These are phyloP conservation scores for Octodon degus DNA, from an alignment of 2,113 vertebrate species.

Conservation along the genomic window DNA sequence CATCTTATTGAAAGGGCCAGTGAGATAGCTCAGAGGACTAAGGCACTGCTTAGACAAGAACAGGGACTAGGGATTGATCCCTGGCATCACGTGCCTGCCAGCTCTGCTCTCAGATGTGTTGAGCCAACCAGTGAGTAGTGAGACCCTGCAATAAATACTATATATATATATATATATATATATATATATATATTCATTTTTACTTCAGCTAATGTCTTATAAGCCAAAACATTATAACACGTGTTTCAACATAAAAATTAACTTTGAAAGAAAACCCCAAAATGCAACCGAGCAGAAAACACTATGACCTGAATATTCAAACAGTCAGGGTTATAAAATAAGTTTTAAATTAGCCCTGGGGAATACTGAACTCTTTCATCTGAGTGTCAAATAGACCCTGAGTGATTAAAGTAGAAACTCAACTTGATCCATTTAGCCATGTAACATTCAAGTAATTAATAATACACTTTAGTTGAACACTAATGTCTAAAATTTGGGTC, in stretches of 20 bases:
- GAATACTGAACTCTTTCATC: constrained; percentile 63
- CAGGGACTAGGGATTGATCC: no score
- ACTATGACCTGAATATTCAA: background rate
- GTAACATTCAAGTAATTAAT: constrained; percentile 70
- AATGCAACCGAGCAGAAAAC: background rate
- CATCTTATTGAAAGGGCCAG: background rate
- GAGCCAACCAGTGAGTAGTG: no score
- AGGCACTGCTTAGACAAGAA: no score
- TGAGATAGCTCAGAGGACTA: no score
- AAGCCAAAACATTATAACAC: background rate
- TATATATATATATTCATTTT: background rate
- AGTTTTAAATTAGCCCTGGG: constrained; percentile 22
- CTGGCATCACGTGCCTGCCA: no score
- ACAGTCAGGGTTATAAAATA: background rate
- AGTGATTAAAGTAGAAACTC: constrained; percentile 64
- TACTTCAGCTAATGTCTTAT: background rate
- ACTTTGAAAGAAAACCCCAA: background rate
- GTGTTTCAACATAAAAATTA: background rate
- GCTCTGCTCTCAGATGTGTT: no score
- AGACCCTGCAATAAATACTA: no score
- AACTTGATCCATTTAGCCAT: constrained; percentile 54
- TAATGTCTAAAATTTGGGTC: constrained; percentile 58
- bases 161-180: no score
- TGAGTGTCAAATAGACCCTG: constrained; percentile 32
- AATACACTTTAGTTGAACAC: constrained; percentile 60